Base-by-base conservation (phyloP, 30 jellyfish, hydroid and myxozoan species). In the Pelagia noctiluca region DNA sequence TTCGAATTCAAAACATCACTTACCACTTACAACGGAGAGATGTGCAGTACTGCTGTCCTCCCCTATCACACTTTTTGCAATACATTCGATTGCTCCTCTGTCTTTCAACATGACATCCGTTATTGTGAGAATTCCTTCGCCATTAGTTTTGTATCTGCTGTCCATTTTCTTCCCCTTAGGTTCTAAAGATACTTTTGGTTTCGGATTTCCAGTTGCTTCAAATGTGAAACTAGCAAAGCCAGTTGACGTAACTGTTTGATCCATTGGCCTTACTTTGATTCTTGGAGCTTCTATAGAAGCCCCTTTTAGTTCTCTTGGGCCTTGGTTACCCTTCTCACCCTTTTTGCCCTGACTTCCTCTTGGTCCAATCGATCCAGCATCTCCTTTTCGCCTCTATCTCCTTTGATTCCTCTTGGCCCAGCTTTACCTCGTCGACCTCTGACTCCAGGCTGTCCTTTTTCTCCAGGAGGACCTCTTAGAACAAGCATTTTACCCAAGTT, bases 31-130 rank as follows among this genome's bases (percentile, higher is more conserved):
- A 25, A 67, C 80, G 61, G 30, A 16, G 29, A 67, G 30, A 23
- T 22, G 13, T 29, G 37, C 37, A 19, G 34, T 67, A 16, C 19
- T 67, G 28, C 61, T 13, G 5, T 53, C 87, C n/a, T 50, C 69
- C 35, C 87, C 87, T 1, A 76, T 64, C 25, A 76, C 35, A 31
- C 53, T 76, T 57, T 76, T 57, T 50, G 87, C 87, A 3, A 52
- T 13, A 33, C 87, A 76, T 5, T 26, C 50, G 37, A 76, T 50
- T 19, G 12, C 42, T 2, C 87, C 87, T n/a, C 64, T 50, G 77
- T 76, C 87, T 30, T 1, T n/a, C 12, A 26, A 28, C 35, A 11
- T 57, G 34, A 76, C 76, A 21, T 52, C 34, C 25, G 33, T 29
- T 32, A 76, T 31, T 28, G 36, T 34, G 26, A 76, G 46, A 22